Evolutionary conservation across 1,140 invertebrate species (phyloP).

Genomic region (Frieseomelitta varia): DNA sequence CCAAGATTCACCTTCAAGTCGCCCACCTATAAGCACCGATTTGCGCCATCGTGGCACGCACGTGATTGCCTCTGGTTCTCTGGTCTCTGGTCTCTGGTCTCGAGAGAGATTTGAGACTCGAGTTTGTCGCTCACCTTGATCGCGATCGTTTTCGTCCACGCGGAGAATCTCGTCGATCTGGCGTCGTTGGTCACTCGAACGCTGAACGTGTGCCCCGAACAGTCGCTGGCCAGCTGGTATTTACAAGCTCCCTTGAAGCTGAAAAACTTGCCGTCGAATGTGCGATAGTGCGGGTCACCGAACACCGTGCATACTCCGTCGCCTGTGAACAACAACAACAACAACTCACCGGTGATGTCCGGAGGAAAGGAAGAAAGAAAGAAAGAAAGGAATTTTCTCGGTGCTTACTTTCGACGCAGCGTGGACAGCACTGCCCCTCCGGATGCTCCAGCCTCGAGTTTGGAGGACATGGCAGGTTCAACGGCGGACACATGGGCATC

Average conservation of each 20-base stretch:
- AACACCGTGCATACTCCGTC: conserved; percentile 96
- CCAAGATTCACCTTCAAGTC: conserved; percentile 92
- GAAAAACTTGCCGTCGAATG: conserved; percentile 95
- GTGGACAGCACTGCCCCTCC: conserved; percentile 92
- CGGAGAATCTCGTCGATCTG: conserved; percentile 88
- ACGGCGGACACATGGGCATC: conserved; percentile 87
- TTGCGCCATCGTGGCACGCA: too few species aligned
- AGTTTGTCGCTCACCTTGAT: conserved; percentile 84
- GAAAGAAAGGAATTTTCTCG: too few species aligned
- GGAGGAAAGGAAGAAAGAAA: too few species aligned
- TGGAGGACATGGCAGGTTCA: conserved; percentile 85
- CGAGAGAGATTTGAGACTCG: background rate
- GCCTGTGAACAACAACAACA: conserved; percentile 75
- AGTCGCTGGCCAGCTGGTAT: conserved; percentile 93
- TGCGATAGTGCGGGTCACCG: conserved; percentile 96
- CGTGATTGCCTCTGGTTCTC: too few species aligned
- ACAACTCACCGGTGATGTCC: too few species aligned
- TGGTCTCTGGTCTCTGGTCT: too few species aligned
- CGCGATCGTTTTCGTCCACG: conserved; percentile 94
- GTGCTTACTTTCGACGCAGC: conserved; percentile 90
- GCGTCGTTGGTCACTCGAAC: conserved; percentile 95
- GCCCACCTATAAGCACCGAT: conserved; percentile 79
- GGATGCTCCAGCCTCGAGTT: conserved; percentile 88
- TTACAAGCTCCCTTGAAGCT: conserved; percentile 96
- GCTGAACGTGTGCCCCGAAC: conserved; percentile 89